These are phyloP conservation scores for Stegophylla sp. DNA, from an alignment of 2,888 invertebrate species.

Conservation along the genomic window DNA sequence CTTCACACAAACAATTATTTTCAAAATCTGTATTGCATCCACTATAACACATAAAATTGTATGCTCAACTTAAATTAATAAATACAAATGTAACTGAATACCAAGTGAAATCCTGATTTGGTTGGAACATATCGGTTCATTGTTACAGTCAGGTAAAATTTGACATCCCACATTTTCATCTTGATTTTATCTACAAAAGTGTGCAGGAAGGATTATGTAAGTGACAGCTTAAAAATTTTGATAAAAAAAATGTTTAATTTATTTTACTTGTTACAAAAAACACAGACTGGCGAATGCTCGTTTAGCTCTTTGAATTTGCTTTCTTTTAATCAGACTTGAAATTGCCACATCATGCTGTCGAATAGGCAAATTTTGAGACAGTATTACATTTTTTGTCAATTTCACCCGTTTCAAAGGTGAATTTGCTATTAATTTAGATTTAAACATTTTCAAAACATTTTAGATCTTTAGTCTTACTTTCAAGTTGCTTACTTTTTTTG, in stretches of 20 bases:
- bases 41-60: background rate
- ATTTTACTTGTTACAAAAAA: no score
- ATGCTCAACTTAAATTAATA: background rate
- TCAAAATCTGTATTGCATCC: background rate
- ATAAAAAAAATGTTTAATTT: no score
- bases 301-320: background rate
- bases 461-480: background rate
- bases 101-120: background rate
- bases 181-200: background rate
- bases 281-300: background rate
- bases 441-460: background rate
- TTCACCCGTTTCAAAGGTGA: background rate
- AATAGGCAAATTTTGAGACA: background rate
- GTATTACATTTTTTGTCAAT: background rate
- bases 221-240: no score
- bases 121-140: background rate
- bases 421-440: background rate
- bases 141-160: background rate
- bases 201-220: no score
- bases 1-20: background rate
- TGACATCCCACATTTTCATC: background rate
- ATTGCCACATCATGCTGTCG: background rate
- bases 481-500: background rate
- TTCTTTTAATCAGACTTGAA: background rate
- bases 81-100: background rate